Base-by-base conservation (phyloP, 2,888 invertebrate genomes). In the Baccha elongata region DNA sequence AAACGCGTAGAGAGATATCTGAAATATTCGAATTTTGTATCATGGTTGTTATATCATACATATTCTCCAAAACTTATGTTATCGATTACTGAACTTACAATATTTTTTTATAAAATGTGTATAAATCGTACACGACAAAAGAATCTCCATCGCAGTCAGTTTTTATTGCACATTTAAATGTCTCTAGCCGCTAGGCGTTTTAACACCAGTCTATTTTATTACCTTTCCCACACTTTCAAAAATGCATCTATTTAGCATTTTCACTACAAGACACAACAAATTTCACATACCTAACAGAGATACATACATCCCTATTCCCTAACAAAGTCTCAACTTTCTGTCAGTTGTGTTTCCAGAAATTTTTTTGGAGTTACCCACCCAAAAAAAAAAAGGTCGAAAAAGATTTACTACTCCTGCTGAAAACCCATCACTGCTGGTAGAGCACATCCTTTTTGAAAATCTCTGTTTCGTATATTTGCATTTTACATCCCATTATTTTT, bases 401-500 rank as follows among this genome's bases (percentile, higher is more conserved):
- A 83, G 78, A 83, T 83, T 78, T 83, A 83, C 78, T 55, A 62
- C 72, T 76, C 37, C 35, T 76, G 32, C 21, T 13, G 1, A 21
- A 48, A 21, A 46, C 6, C 3, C 15, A 10, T 3, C 7, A 11
- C 5, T 7, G 1, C 13, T 52, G 11, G 21, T n/a, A 60, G 29
- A 35, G 53, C 42, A 81, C 62, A 78, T 78, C 62, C 78, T 73
- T 62, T 71, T 50, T 13, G 35, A 68, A 83, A 83, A 83, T 78
- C 83, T 83, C 72, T 73, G 78, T 78, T 78, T 64, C 68, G 50
- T 62, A 62, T 81, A 81, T 81, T 83, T 76, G 76, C 76, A 76
- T 83, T 72, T 76, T 73, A 62, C 44, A 68, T 72, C 40, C 26
- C 32, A 42, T 64, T 52, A 40, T 62, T 35, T 32, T 46, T 68